Base-by-base conservation (phyloP, 2,888 invertebrate genomes). In the Ormyrus pomaceus region DNA sequence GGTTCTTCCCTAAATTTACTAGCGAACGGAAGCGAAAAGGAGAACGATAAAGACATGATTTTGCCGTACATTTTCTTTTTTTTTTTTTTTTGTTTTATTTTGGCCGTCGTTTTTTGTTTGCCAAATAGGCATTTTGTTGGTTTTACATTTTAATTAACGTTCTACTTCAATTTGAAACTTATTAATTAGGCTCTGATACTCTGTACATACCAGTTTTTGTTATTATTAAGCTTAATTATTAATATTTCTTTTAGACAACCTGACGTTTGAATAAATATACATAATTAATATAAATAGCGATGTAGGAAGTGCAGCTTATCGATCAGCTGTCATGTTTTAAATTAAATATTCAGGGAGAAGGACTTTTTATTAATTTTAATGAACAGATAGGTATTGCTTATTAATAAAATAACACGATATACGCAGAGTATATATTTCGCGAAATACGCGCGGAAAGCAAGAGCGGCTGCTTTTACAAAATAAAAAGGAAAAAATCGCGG, bases 1-100 rank as follows among this genome's bases (percentile, higher is more conserved):
- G 77, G 77, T 74, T 83, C 81, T 82, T 79, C 73, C 75, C 80
- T 75, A 82, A 82, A 80, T 82, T 80, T 55, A 64, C 74, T 56
- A 65, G 58, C 74, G 73, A 80, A 82, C 82, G 82, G 82, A 82
- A 80, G 64, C 45, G 34, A 9, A 70, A 82, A 75, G 77, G 65
- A 50, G 53, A 77, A 73, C 71, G 77, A 75, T 61, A 75, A 73
- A 77, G 34, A 64, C 58, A 56, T 68, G 64, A 69, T 79, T 77
- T 65, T 56, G 66, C 34, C 13, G 13, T 58, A 58, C 56, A 50
- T 70, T 50, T 48, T 59, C 11, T 34, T 48, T n/a, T 46, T 48
- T n/a, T 71, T 51, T 53, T 19, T n/a, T 10, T 61, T 46, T 53
- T 72, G 48, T 6, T 74, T 74, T 59, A 6, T 59, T 66, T 50